Evolutionary conservation across 2,888 invertebrate species (phyloP), one percentile per base, ranked within the genome.

Genomic region (Protula sp.): DNA sequence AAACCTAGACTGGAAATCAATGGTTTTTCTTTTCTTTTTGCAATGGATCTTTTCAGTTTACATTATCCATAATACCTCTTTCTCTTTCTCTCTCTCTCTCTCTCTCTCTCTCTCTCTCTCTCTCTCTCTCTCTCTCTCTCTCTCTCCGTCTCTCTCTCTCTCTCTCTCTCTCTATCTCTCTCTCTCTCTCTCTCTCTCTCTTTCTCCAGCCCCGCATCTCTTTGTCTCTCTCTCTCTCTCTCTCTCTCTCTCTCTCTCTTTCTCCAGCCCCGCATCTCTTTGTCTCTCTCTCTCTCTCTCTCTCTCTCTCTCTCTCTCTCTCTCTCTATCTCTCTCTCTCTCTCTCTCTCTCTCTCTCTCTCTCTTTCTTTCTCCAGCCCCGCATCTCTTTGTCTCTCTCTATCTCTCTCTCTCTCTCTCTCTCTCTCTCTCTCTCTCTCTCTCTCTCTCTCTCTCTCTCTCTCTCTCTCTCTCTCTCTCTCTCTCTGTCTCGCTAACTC

Each of bases 231-330:
- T n/a, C n/a, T n/a, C n/a, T 22, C 29, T n/a, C n/a, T 57, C 59
- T 58, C 22, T 26, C 56, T 38, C 30, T 56, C 24, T 22, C 4
- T 58, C 58, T 22, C n/a, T 47, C 55, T 47, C 56, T 30, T 48
- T 29, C 56, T 47, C 56, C 3, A 30, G n/a, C n/a, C n/a, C n/a
- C n/a, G n/a, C n/a, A n/a, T n/a, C n/a, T n/a, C n/a, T n/a, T n/a
- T n/a, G n/a, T n/a, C 47, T 30, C 59, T 22, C 48, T 3, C 28
- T 59, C 47, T n/a, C 3, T 50, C 52, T 5, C 9, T 53, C 57
- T 19, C 28, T 53, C 52, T 14, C 52, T 53, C 57, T 58, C 58
- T n/a, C n/a, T n/a, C n/a, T n/a, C n/a, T n/a, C n/a, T n/a, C n/a
- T n/a, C n/a, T n/a, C n/a, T n/a, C n/a, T n/a, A n/a, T n/a, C n/a